Conservation (phyloP, 1,140 invertebrate species). For the Drosophila nigrodunni region DNA sequence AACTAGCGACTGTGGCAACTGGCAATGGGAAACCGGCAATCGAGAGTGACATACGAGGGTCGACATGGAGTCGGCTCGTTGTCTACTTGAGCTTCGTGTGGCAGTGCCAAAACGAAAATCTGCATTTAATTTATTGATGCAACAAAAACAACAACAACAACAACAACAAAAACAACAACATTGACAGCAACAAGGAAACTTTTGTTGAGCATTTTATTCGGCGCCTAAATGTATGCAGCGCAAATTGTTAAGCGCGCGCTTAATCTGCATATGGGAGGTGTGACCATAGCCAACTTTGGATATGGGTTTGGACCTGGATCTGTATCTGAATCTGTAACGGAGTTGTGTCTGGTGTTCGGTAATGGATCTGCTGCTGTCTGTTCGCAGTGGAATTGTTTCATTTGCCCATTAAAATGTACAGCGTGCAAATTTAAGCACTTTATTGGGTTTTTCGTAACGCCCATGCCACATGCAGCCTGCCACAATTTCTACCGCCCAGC, state of each 20-base stretch:
- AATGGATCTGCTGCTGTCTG: slow-evolving; percentile 31
- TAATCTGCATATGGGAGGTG: slow-evolving; percentile 70
- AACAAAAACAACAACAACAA: slow-evolving; percentile 41
- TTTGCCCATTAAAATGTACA: slow-evolving; percentile 79
- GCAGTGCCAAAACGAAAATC: slow-evolving; percentile 72
- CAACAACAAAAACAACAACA: slow-evolving; percentile 25
- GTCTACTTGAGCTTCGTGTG: slow-evolving; percentile 43
- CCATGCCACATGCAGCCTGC: not conserved
- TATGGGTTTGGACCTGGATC: not conserved
- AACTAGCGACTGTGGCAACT: slow-evolving; percentile 52
- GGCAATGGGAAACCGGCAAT: slow-evolving; percentile 27
- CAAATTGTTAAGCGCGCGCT: slow-evolving; percentile 81
- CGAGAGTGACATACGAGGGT: slow-evolving; percentile 52
- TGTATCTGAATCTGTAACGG: not conserved
- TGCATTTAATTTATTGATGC: slow-evolving; percentile 83
- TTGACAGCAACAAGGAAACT: slow-evolving; percentile 47
- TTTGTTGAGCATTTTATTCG: slow-evolving; percentile 60
- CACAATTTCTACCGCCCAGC: not conserved
- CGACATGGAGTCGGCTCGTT: not conserved
- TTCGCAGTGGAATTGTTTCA: slow-evolving; percentile 71
- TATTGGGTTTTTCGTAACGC: slow-evolving; percentile 61
- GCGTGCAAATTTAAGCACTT: slow-evolving; percentile 76
- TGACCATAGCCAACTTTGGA: slow-evolving; percentile 23
- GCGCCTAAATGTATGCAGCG: slow-evolving; percentile 79
- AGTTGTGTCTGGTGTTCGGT: slow-evolving; percentile 1